Conservation (phyloP, 2,797 vertebrate genomes). For the Gobionotothen gibberifrons region DNA sequence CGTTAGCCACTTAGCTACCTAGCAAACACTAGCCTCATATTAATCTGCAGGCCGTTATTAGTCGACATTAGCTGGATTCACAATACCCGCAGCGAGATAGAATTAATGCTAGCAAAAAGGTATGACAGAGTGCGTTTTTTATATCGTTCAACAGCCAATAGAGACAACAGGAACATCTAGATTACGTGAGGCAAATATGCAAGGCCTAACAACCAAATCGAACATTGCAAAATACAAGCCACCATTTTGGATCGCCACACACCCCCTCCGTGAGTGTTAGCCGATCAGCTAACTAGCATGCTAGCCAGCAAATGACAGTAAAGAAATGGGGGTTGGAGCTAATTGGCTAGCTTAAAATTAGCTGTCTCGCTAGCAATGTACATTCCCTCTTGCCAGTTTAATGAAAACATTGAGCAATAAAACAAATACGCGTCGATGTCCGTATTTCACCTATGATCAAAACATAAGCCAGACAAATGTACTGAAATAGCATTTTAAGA, state of each 20-base stretch:
- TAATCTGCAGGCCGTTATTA: conserved; percentile 58
- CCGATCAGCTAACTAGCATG: conserved; percentile 71
- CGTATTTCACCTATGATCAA: accelerated
- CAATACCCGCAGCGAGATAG: not conserved
- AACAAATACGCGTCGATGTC: not conserved
- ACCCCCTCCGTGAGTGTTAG: conserved; percentile 77
- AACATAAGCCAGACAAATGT: too few relatives aligned
- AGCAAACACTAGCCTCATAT: conserved; percentile 62
- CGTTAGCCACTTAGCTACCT: conserved; percentile 51
- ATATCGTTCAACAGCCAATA: not conserved
- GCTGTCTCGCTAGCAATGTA: conserved; percentile 22
- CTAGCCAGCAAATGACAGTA: conserved; percentile 53
- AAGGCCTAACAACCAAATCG: conserved; percentile 61
- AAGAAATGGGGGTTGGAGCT: conserved; percentile 42
- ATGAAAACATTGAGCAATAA: accelerated
- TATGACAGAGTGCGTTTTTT: accelerated
- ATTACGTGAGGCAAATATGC: not conserved
- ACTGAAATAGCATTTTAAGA: not conserved
- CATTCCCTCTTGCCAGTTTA: conserved; percentile 4
- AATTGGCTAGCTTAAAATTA: conserved; percentile 49
- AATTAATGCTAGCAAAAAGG: not conserved
- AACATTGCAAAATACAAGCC: conserved; percentile 82
- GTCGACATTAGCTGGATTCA: conserved; percentile 54
- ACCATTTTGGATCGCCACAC: conserved; percentile 88
- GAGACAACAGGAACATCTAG: not conserved